Evolutionary conservation across 1,140 invertebrate genomes (phyloP).

Genomic region (Habropoda laboriosa): DNA sequence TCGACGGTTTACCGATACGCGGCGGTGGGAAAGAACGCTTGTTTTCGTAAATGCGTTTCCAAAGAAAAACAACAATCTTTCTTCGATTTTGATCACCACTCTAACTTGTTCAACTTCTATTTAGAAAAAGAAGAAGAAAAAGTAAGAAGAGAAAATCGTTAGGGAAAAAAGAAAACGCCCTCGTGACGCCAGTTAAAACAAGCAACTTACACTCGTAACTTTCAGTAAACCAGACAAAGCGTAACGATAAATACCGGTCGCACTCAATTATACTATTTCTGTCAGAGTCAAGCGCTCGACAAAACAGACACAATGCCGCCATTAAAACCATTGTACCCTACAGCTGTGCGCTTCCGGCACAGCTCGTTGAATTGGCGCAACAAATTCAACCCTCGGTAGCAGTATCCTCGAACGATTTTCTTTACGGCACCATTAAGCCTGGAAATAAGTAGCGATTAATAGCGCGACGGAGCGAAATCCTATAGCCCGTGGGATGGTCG

Average conservation of each 20-base stretch:
- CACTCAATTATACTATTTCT: constrained; percentile 4
- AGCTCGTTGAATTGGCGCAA: not conserved
- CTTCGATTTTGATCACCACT: constrained; percentile 1
- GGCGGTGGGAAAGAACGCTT: no score
- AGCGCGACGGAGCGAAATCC: constrained; percentile 24
- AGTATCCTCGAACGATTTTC: constrained; percentile 27
- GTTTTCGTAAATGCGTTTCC: not conserved
- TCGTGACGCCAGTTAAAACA: no score
- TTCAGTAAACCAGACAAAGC: not conserved
- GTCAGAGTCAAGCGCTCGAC: not conserved
- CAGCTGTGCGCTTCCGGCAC: constrained; percentile 10
- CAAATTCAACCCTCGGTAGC: constrained; percentile 6
- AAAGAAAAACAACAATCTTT: not conserved
- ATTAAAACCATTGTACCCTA: constrained; percentile 5
- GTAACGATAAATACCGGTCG: constrained; percentile 24
- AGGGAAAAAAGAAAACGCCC: not conserved
- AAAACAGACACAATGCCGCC: constrained; percentile 3
- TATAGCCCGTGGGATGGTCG: not conserved
- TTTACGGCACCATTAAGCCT: constrained; percentile 36
- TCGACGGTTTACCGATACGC: no score
- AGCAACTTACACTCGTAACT: constrained; percentile 1
- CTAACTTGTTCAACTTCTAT: no score
- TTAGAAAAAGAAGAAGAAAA: not conserved
- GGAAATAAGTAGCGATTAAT: constrained; percentile 43
- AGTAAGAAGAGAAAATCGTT: no score